phyloP scores from a whole-genome alignment of 2,888 invertebrate species.

The Drosophila robusta region DNA sequence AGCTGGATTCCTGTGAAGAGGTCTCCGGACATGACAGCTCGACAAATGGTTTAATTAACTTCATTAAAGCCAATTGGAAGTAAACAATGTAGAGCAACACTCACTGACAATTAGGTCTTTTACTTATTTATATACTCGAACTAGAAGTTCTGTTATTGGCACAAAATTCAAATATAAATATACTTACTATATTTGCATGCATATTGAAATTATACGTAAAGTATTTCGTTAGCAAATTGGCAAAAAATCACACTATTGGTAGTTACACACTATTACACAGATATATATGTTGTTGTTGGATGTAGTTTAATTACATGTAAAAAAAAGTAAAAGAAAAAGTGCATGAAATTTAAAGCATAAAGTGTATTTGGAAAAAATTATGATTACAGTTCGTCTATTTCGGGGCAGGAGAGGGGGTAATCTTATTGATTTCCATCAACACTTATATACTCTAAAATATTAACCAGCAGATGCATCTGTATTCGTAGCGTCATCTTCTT shows the following conservation, averaged over 20 bases:
- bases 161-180: constrained; percentile 44
- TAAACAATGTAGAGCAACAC: constrained; percentile 34
- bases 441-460: constrained; percentile 1
- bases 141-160: constrained; percentile 43
- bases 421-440: constrained; percentile 20
- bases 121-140: constrained; percentile 36
- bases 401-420: background rate
- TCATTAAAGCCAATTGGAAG: constrained; percentile 90
- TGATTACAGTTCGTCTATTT: constrained; percentile 28
- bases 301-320: constrained; percentile 60
- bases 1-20: constrained; percentile 89
- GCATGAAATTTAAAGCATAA: constrained; percentile 58
- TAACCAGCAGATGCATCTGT: constrained; percentile 50
- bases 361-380: constrained; percentile 60
- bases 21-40: constrained; percentile 94
- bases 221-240: constrained; percentile 51
- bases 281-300: constrained; percentile 65
- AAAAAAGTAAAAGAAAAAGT: constrained; percentile 27
- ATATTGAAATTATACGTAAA: constrained; percentile 49
- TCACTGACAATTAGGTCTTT: constrained; percentile 20
- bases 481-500: constrained; percentile 47
- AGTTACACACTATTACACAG: constrained; percentile 45
- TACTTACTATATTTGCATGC: constrained; percentile 53
- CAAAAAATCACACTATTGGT: constrained; percentile 57
- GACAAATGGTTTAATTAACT: constrained; percentile 98